Evolutionary conservation across 2,797 vertebrate species (phyloP), one percentile per base, ranked within the genome.

Genomic region (Halcyon leucocephala): DNA sequence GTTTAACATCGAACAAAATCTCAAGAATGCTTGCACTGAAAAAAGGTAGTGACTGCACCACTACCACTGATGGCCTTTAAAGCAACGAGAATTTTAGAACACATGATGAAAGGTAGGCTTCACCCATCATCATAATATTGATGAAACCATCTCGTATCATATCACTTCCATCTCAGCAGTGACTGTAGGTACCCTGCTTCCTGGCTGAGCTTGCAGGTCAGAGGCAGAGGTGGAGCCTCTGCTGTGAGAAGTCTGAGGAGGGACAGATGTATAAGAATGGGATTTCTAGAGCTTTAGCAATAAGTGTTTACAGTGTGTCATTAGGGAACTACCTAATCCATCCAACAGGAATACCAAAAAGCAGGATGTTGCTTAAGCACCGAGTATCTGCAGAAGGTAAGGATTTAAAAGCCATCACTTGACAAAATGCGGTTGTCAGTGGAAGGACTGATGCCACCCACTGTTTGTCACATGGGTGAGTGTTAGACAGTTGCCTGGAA

Each of bases 401-500:
- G 65, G 49, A 18, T 62, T 83, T 90, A 35, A 58, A 58, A 65
- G 10, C 9, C 5, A 5, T 25, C 21, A 6, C 65, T 69, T 62
- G 37, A 55, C 26, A 82, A 58, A 78, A 82, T 42, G 12, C 11
- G 22, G 33, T 55, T 78, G 25, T 49, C 54, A 67, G 61, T 74
- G 31, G 44, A 90, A 88, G 58, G 28, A n/a, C 41, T 13, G 14
- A 4, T 24, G 31, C 7, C 21, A 80, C 14, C 24, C 19, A 19
- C 14, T 14, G 5, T 73, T 74, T 67, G 10, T 12, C 31, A 20
- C 4, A 0, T 17, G 7, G 16, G 8, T 55, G 60, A 52, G 5
- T 8, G 29, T 77, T 33, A 57, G 66, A 6, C 7, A 79, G 66
- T 55, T 44, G 4, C 12, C 28, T 86, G 60, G n/a, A 62, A 84